Evolutionary conservation across 2,797 vertebrate genomes (phyloP), one percentile per base, ranked within the genome.

Genomic region (Pipistrellus pipistrellus): DNA sequence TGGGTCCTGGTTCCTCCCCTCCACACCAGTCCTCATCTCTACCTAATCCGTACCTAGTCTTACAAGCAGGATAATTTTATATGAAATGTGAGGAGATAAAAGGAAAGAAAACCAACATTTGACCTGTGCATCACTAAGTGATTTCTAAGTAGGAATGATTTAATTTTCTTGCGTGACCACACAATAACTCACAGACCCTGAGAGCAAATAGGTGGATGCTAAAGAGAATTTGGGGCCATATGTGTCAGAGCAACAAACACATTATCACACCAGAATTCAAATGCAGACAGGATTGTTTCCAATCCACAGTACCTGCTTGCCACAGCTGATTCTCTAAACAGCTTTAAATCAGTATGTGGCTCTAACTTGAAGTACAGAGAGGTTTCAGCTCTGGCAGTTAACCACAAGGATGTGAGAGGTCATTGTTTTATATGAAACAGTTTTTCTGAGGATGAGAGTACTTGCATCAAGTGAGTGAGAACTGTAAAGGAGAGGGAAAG

Each of bases 381-480:
- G n/a, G n/a, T 83, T 92, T 90, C 78, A 80, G 83, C 32, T 84
- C 64, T 51, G 44, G 30, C 35, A 44, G 35, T 78, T 46, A 90
- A 92, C 64, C 64, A 69, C 57, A 62, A 71, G 59, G 44, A 44
- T 51, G 4, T 84, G 23, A 15, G 38, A 88, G 25, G 12, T 78
- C 51, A 62, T n/a, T 72, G 75, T 87, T 95, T 93, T 91, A 75
- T 88, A 72, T 68, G 73, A 62, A 84, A 41, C 9, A 3, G 2
- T 77, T 81, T 90, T 95, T 95, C 73, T 80, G 66, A 92, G 57
- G 20, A 53, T 90, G 41, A 80, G 73, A 88, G 68, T 77, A 44
- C 23, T 44, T 91, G 62, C 66, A 85, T 85, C 38, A 75, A 93
- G 48, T 32, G 25, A 88, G 10, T 62, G 69, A 86, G 48, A 77